A percentile compares a stretch with the other conserved stretches of the same genome.
These are phyloP conservation scores for Neoscelio sp. DNA, from an alignment of 2,888 invertebrate genomes.

Conservation along the genomic window DNA sequence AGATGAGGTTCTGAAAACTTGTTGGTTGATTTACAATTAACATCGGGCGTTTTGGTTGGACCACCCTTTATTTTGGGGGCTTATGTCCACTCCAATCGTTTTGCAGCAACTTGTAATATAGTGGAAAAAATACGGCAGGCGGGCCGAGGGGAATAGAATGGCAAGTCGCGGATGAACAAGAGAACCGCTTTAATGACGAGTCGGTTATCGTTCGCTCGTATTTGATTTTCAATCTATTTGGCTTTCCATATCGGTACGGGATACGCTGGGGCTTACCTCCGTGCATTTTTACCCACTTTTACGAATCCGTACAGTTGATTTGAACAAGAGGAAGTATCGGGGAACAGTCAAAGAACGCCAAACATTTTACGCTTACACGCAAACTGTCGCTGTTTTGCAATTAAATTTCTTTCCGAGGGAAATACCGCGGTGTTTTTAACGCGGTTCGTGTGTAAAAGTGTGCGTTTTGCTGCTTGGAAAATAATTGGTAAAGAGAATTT, in stretches of 20 bases:
- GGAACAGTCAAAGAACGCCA: not conserved
- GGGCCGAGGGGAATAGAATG: conserved; percentile 14
- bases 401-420: not conserved
- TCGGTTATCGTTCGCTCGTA: conserved; percentile 50
- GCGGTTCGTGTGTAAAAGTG: not conserved
- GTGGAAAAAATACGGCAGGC: conserved; percentile 31
- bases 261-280: conserved; percentile 2
- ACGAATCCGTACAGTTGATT: conserved; percentile 27
- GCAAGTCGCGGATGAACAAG: conserved; percentile 28
- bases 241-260: conserved; percentile 21
- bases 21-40: too few species aligned
- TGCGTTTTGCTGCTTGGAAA: too few species aligned
- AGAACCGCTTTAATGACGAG: conserved; percentile 49
- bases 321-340: not conserved
- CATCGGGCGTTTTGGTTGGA: too few species aligned
- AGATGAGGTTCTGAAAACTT: too few species aligned
- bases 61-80: too few species aligned
- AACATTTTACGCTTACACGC: conserved; percentile 14
- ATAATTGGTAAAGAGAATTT: too few species aligned
- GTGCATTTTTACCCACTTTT: conserved; percentile 17
- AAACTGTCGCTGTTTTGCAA: conserved; percentile 14
- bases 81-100: not conserved
- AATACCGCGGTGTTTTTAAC: not conserved
- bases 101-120: conserved; percentile 34
- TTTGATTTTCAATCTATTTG: conserved; percentile 61